phyloP scores from a whole-genome alignment of 1,140 invertebrate genomes.

The Hesperophylax magnus region DNA sequence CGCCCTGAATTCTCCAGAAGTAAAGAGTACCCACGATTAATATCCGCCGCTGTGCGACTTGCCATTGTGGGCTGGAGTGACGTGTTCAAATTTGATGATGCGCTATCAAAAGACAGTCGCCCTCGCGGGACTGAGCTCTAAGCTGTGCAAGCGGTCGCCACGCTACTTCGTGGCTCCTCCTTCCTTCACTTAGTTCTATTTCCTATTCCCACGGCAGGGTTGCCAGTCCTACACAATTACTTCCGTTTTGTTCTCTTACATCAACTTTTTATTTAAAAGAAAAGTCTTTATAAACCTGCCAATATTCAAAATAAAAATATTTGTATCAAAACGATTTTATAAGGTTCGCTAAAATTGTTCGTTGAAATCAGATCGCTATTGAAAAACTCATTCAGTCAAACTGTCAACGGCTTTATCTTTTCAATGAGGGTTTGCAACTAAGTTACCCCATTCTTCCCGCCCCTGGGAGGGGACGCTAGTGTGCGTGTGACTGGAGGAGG shows the following conservation, averaged over 20 bases:
- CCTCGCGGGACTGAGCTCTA: not conserved
- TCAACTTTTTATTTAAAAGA: too few species aligned
- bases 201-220: not conserved
- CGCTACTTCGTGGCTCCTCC: not conserved
- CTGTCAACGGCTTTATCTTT: too few species aligned
- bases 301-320: too few species aligned
- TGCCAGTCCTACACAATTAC: too few species aligned
- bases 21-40: not conserved
- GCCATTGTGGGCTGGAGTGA: not conserved
- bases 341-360: too few species aligned
- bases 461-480: not conserved
- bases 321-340: too few species aligned
- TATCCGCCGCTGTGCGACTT: not conserved
- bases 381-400: too few species aligned
- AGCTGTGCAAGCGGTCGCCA: not conserved
- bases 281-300: too few species aligned
- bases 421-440: too few species aligned
- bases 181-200: not conserved
- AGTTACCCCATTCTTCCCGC: not conserved
- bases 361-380: too few species aligned
- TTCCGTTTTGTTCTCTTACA: too few species aligned
- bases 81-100: slow-evolving; percentile 2
- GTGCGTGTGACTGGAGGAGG: not conserved
- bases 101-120: slow-evolving; percentile 26
- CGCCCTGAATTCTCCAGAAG: not conserved